Evolutionary conservation across 2,797 vertebrate genomes (phyloP).

Genomic region (Paramormyrops hopkinsi): DNA sequence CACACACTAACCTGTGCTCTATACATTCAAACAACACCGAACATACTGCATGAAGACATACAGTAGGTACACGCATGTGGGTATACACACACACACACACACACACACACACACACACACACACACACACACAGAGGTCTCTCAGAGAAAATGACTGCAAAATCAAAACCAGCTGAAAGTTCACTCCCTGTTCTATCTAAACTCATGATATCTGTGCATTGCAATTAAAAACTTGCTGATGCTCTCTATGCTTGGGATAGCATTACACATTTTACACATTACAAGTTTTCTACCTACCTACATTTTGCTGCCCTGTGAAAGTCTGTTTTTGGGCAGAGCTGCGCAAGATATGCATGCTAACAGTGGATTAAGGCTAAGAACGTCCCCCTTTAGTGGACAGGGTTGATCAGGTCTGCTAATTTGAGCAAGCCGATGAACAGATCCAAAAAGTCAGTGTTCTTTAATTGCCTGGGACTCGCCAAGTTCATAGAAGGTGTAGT

Average conservation of each 20-base stretch:
- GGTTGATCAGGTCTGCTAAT: constrained; percentile 7
- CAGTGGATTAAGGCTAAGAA: not conserved
- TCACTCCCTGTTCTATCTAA: not conserved
- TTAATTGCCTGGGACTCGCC: not conserved
- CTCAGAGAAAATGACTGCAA: not conserved
- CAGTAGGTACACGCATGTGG: not conserved
- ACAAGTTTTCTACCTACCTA: no score
- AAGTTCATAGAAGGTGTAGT: not conserved
- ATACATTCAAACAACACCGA: not conserved
- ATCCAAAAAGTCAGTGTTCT: not conserved
- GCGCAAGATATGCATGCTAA: not conserved
- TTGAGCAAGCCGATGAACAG: not conserved
- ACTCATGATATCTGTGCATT: not conserved
- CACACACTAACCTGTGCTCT: not conserved
- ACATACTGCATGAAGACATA: not conserved
- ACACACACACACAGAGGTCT: not conserved
- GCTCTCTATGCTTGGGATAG: not conserved
- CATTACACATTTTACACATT: no score
- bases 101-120: no score
- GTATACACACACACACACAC: no score
- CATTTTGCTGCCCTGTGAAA: not conserved
- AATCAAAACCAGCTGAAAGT: not conserved
- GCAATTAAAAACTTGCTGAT: not conserved
- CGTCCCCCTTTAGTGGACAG: not conserved
- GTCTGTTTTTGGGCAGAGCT: not conserved